Evolutionary conservation across 2,888 invertebrate species (phyloP).

Genomic region (Xestia sexstrigata): DNA sequence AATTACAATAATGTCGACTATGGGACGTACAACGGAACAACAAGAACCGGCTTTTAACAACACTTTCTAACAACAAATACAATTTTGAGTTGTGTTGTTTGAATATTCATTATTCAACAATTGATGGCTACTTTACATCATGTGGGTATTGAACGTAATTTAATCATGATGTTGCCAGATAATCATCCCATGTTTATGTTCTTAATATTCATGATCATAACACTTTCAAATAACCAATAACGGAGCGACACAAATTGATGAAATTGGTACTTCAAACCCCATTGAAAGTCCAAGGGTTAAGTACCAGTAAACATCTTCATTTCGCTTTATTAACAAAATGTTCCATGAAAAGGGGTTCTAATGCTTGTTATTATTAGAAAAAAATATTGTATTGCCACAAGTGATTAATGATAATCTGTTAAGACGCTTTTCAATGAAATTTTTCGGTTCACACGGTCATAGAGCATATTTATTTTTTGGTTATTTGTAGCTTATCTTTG

Average conservation of each 20-base stretch:
- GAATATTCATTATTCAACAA: constrained; percentile 55
- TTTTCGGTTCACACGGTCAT: constrained; percentile 79
- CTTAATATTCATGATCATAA: constrained; percentile 44
- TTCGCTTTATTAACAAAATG: constrained; percentile 81
- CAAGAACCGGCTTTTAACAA: constrained; percentile 40
- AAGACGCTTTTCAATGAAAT: constrained; percentile 76
- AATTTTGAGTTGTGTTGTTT: constrained; percentile 46
- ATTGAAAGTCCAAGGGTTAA: constrained; percentile 84
- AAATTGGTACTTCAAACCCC: constrained; percentile 72
- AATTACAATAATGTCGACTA: constrained; percentile 67
- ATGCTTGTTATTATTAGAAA: constrained; percentile 68
- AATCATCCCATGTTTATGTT: constrained; percentile 46
- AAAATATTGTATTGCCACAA: constrained; percentile 64
- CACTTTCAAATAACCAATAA: constrained; percentile 62
- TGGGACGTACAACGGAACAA: constrained; percentile 58
- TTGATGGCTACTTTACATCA: constrained; percentile 52
- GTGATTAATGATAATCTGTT: constrained; percentile 73
- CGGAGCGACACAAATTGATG: constrained; percentile 80
- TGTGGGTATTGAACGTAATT: constrained; percentile 59
- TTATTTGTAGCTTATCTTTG: constrained; percentile 63
- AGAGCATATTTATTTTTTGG: constrained; percentile 67
- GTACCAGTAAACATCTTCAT: constrained; percentile 86
- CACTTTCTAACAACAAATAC: constrained; percentile 51
- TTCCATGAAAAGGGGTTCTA: constrained; percentile 77
- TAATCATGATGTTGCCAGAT: constrained; percentile 49